Base-by-base conservation (phyloP, 2,797 vertebrate genomes). In the Austrolebias charrua region DNA sequence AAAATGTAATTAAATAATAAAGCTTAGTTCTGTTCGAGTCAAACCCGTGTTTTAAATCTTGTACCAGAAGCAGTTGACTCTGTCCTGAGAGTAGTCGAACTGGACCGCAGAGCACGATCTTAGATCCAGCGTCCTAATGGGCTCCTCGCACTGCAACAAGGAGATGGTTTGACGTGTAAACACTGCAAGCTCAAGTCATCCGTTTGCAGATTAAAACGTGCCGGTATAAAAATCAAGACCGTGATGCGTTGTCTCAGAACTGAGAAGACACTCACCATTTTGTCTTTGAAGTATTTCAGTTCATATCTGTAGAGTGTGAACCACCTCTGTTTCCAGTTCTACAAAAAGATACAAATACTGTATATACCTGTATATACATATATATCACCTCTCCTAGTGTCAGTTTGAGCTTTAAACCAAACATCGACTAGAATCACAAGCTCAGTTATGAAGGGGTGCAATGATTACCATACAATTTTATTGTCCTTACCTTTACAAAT, bases 301-400 rank as follows among this genome's bases (percentile, higher is more conserved):
- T 98, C 95, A 63, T 97, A 92, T 88, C 96, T 94, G 60, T 94
- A 94, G 75, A 99, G 79, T 5, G 94, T 98, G 86, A 99, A 98
- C 97, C 97, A 99, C 65, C 96, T 93, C 64, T 94, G 96, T 87
- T 98, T 99, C 97, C 96, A 99, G 42, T 69, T 99, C 97, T 99
- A 86, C 69, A 70, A 69, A 57, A 55, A 35, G 3, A 5, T 31
- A 28, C 4, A 24, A 33, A 3, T 4, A 49, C n/a, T n/a, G n/a
- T n/a, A n/a, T n/a, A n/a, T n/a, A n/a, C n/a, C n/a, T n/a, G n/a
- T n/a, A n/a, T n/a, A n/a, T n/a, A n/a, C n/a, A n/a, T n/a, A 28
- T 52, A 54, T 51, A 16, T 18, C 47, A 35, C 28, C 5, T 43
- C 2, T 1, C 0, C 40, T n/a, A 4, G 19, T n/a, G 12, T 9